phyloP scores from a whole-genome alignment of 2,113 vertebrate species.

The Calyptommatus sinebrachiatus region DNA sequence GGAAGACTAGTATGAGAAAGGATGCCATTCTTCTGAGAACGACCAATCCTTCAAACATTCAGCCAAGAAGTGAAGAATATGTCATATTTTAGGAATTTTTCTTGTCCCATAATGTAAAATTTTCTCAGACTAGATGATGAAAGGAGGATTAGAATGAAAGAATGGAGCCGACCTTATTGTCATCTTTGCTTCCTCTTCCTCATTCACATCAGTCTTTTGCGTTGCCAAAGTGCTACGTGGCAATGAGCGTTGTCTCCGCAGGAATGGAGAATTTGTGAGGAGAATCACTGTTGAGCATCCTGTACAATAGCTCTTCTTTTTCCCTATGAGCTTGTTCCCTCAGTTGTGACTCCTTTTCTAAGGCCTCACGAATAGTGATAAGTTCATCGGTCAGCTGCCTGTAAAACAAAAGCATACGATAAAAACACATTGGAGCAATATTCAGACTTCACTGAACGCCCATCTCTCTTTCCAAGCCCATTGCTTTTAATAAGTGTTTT shows the following conservation, averaged over 20 bases:
- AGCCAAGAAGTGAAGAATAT: neutral
- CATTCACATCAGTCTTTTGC: rapidly evolving
- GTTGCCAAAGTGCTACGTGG: conserved; percentile 41
- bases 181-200: neutral
- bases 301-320: conserved; percentile 89
- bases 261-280: conserved; percentile 65
- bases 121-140: rapidly evolving
- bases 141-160: neutral
- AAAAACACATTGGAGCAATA: neutral
- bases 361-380: conserved; percentile 69
- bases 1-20: neutral
- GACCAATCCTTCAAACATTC: neutral
- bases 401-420: neutral
- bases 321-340: conserved; percentile 77
- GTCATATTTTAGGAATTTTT: rapidly evolving
- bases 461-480: too few species aligned
- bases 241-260: conserved; percentile 64
- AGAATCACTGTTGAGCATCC: conserved; percentile 72
- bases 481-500: too few species aligned
- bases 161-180: neutral
- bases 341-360: conserved; percentile 79
- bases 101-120: rapidly evolving
- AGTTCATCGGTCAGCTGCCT: conserved; percentile 87
- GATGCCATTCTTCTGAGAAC: neutral
- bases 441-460: neutral